Evolutionary conservation across 2,113 vertebrate genomes (phyloP).

Genomic region (Guaruba guarouba): DNA sequence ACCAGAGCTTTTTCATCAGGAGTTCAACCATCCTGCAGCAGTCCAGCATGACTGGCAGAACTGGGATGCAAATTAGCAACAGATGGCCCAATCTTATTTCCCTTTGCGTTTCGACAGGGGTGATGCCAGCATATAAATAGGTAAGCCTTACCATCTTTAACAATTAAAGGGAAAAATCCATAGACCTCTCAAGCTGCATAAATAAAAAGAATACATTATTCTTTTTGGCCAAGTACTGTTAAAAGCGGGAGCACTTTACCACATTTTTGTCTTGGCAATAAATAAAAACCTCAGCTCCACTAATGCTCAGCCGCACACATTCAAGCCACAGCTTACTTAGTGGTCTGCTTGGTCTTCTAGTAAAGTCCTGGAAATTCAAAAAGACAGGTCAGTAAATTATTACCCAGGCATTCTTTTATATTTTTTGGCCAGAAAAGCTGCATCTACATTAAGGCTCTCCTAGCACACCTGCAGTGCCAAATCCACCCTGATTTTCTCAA

Average conservation of each 20-base stretch:
- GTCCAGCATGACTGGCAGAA: not conserved
- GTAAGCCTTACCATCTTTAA: not conserved
- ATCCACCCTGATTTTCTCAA: not conserved
- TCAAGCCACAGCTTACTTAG: not conserved
- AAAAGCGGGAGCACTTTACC: not conserved
- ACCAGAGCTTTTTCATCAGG: not conserved
- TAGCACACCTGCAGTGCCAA: not conserved
- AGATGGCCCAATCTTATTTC: not conserved
- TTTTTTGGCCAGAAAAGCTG: not conserved
- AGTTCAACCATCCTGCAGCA: not conserved
- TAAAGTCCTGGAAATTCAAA: not conserved
- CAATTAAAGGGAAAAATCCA: not conserved
- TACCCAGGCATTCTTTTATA: not conserved
- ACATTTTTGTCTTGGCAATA: not conserved
- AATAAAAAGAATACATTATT: not conserved
- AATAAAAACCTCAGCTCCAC: not conserved
- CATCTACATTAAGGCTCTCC: not conserved
- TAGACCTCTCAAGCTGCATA: not conserved
- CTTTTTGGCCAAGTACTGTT: not conserved
- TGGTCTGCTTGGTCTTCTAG: not conserved
- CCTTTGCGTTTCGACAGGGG: not conserved
- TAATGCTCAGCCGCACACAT: not conserved
- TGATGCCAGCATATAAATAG: not conserved
- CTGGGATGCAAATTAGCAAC: not conserved
- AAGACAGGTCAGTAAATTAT: not conserved